Base-by-base conservation (phyloP, 2,113 vertebrate genomes). In the Hoplias malabaricus region DNA sequence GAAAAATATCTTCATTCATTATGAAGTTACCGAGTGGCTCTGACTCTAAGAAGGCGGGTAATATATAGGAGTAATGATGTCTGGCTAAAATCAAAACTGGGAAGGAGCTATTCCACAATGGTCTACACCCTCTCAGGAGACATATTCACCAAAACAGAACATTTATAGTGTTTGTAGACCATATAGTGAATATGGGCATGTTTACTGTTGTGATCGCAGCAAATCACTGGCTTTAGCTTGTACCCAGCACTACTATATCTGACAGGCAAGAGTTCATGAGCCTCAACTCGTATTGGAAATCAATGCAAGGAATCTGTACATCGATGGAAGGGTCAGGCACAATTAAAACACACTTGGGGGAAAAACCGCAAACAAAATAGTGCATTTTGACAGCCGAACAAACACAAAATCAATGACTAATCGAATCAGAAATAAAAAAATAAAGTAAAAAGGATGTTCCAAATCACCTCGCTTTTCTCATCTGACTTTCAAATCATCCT, bases 241-340 rank as follows among this genome's bases (percentile, higher is more conserved):
- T 5, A 19, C n/a, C 21, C 25, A 34, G 12, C 23, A 21, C 31
- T 27, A 16, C n/a, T 33, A 19, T 69, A 56, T 56, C 34, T 34
- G 29, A 38, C 4, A 4, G 8, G 43, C 66, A n/a, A 50, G 29
- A 31, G 25, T 54, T 56, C n/a, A n/a, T n/a, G n/a, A 13, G 16
- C 25, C 77, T 42, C 46, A 34, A 40, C 63, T 68, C 19, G 8
- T 31, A 71, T 21, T 31, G 40, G 65, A 66, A 73, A 83, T 78
- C 75, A 10, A 80, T 78, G 42, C 3, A 1, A 38, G 34, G 25
- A 29, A 74, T 83, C 16, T 75, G 59, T 61, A 53, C 53, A 77
- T 71, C 21, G 71, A 78, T 29, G n/a, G 23, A 63, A 70, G 19
- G 75, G 78, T 21, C 75, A 57, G 57, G 50, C 59, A 40, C 38